Evolutionary conservation across 2,113 vertebrate species (phyloP), one percentile per base, ranked within the genome.

Genomic region (Stegastes partitus): DNA sequence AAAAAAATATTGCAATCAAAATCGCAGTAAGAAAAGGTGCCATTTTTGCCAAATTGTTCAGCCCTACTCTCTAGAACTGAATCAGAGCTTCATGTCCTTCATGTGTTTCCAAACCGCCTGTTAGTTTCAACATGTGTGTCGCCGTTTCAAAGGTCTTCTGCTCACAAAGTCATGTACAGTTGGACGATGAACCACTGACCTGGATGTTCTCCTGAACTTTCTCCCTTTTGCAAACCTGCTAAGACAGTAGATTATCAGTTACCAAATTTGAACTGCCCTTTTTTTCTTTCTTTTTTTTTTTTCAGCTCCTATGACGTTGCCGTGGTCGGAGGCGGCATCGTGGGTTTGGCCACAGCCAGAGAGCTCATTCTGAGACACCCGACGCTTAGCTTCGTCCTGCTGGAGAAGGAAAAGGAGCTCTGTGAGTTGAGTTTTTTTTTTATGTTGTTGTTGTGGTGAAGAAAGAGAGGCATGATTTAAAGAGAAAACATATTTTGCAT

Each of bases 381-480:
- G 0, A 58, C 91, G 1, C 96, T 99, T 69, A 89, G 81, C 28
- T 96, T 98, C 18, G 81, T 94, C 11, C 90, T 99, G 68, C 89
- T 98, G 92, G 98, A 99, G 94, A 99, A 99, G 83, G 98, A 99
- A 82, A 92, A 91, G 23, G 95, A 97, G 81, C 93, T 96, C 3
- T 95, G 98, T 99, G 94, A 62, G 90, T 85, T 47, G 44, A 56
- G 47, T 9, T 45, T 56, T 28, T 2, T 9, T 45, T 56, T 28
- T 2, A 62, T 55, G 14, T 26, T 21, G 5, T 14, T 59, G 21
- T 23, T 3, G 2, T 50, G 23, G 44, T 57, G 12, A 42, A 39
- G 8, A 11, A 39, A 39, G 37, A 8, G 3, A 10, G 7, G 9
- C 7, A 42, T 42, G 39, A 11, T 11, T 10, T 14, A 11, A 11